Base-by-base conservation (phyloP, 1,140 invertebrate genomes). In the Bombus fervidus region DNA sequence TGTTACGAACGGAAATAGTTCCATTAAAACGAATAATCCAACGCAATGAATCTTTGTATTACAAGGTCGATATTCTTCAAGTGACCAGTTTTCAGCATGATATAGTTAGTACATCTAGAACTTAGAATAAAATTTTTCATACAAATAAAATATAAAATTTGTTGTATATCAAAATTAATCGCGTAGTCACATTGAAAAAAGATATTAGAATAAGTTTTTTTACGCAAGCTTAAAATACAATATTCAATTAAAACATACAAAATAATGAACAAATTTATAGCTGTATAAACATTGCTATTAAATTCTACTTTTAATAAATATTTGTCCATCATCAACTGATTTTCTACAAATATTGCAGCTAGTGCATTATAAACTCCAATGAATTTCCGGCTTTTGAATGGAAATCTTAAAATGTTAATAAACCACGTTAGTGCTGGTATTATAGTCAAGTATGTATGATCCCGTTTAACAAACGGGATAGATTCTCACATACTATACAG, bases 271-370 rank as follows among this genome's bases (percentile, higher is more conserved):
- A 31, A 22, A 25, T 18, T 15, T 41, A 31, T 31, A 15, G n/a
- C 28, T 34, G 47, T 25, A n/a, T 28, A 57, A 47, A 25, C 43
- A 53, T 28, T 69, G 43, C 31, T 31, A 43, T 80, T 71, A 80
- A 28, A n/a, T 71, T 80, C 10, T 39, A 39, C 25, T 53, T 43
- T 69, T 53, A 53, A 80, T 57, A 34, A 80, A 69, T 71, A 64
- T 25, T 37, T 47, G 12, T 34, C 34, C 12, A 53, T 39, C 34
- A 22, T 43, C 53, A 43, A 53, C 13, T 71, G 43, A 13, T 69
- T 47, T 25, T 57, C n/a, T 34, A 18, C 43, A 34, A 43, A 31
- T 25, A 53, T 53, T 8, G 47, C 47, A 22, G 47, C 47, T 53
- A n/a, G n/a, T 41, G 13, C 28, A 69, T 34, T 25, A 34, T 57